Base-by-base conservation (phyloP, 2,113 vertebrate genomes). In the Nothocercus julius region DNA sequence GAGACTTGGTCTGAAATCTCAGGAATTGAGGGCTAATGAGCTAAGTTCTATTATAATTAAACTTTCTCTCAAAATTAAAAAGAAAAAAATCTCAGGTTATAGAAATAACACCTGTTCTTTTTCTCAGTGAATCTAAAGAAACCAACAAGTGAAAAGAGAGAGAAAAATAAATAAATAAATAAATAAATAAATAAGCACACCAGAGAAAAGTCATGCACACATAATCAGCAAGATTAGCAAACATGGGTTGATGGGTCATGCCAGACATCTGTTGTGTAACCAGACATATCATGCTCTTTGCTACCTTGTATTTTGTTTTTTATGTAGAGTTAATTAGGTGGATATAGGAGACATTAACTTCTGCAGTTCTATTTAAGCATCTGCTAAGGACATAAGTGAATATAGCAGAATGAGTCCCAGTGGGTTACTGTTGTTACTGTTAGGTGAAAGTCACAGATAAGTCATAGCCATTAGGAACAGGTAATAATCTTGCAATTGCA, bases 391-490 rank as follows among this genome's bases (percentile, higher is more conserved):
- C 9, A 44, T 28, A 79, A 88, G 22, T 69, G n/a, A 87, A 34
- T 72, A 72, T 91, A 92, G 62, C 13, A 83, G 80, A 94, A 97
- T 92, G 45, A 85, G 36, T 90, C 86, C 67, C 85, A 36, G 24
- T 4, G 12, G 78, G 72, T 16, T 45, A 11, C 10, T 82, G 13
- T 28, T 83, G n/a, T 49, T 95, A 61, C 70, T 87, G 16, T 28
- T 82, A 77, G 76, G 74, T 91, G 51, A 96, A 94, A 91, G 84
- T 87, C 73, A 92, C 70, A 77, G 84, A 85, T 34, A 97, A 77
- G 49, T 91, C 63, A 94, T 77, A 88, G 9, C 8, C 51, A 87
- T 87, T 92, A 93, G 69, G 79, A 94, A 89, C 24, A 87, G 8
- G 87, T 42, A 94, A 77, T 66, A 78, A 61, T 82, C 5, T 14